phyloP scores from a whole-genome alignment of 2,797 vertebrate species.

The Labeo calbasu region DNA sequence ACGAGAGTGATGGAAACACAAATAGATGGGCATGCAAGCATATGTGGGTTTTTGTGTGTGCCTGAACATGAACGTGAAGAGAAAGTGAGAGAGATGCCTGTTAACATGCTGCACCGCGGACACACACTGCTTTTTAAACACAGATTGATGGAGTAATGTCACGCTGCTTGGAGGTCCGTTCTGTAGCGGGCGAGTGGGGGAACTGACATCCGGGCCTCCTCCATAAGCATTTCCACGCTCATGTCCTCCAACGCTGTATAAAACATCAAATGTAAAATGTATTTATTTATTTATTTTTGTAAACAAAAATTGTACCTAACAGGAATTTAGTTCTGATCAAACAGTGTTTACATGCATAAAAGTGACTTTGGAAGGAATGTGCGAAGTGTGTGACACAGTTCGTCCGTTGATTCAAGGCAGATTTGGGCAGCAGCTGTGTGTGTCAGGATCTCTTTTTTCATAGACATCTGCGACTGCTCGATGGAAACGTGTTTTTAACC shows the following conservation, averaged over 20 bases:
- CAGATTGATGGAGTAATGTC: conserved; percentile 68
- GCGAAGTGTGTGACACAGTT: conserved; percentile 52
- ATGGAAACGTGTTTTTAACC: conserved; percentile 86
- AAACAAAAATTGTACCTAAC: not conserved
- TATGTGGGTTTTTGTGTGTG: conserved; percentile 42
- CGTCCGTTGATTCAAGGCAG: conserved; percentile 37
- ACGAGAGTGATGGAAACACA: not conserved
- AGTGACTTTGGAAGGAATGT: conserved; percentile 41
- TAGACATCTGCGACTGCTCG: conserved; percentile 91
- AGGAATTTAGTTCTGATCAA: conserved; percentile 25
- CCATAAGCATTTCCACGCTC: conserved; percentile 52
- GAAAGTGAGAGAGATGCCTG: conserved; percentile 45
- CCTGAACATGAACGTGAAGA: conserved; percentile 45
- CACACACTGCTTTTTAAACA: conserved; percentile 64
- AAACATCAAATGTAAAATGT: conserved; percentile 2
- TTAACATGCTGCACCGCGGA: conserved; percentile 66
- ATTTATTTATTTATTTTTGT: not conserved
- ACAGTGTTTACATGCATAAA: conserved; percentile 36
- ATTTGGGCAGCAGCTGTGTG: conserved; percentile 72
- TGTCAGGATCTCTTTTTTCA: conserved; percentile 79
- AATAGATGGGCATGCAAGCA: conserved; percentile 12
- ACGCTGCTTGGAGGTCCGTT: conserved; percentile 66
- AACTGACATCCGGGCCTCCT: conserved; percentile 22
- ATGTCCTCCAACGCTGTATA: not conserved
- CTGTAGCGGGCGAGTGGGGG: conserved; percentile 62